These are phyloP conservation scores for Paracentrotus lividus DNA, from an alignment of 53 echinoderm and acorn worm species.

Conservation along the genomic window DNA sequence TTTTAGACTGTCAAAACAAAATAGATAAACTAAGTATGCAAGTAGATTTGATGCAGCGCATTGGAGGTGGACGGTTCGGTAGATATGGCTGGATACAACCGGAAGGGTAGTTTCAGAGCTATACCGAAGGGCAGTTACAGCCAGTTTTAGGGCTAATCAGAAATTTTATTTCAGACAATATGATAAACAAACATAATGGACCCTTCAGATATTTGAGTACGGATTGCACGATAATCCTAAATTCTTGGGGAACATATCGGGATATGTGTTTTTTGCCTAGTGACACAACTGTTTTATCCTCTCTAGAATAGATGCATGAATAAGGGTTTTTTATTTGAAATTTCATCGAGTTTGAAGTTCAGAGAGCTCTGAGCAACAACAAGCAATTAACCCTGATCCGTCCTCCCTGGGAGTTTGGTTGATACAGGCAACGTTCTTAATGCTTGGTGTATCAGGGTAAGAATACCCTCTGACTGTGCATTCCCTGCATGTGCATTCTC, in stretches of 20 bases:
- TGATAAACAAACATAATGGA: too few species aligned
- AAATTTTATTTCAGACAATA: too few species aligned
- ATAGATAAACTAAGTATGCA: too few species aligned
- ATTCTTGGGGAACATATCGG: background rate
- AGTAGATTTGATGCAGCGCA: too few species aligned
- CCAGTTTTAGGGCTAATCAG: too few species aligned
- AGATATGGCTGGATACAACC: too few species aligned
- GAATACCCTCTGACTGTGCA: background rate
- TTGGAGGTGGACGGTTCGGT: too few species aligned
- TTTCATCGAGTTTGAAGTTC: background rate
- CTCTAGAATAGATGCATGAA: slow-evolving; percentile 24
- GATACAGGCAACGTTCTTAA: background rate
- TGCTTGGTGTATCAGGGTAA: background rate
- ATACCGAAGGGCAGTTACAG: too few species aligned
- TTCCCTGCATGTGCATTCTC: slow-evolving; percentile 17
- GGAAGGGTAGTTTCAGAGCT: too few species aligned
- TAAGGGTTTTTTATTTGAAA: slow-evolving; percentile 19
- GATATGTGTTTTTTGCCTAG: background rate
- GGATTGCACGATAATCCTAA: too few species aligned
- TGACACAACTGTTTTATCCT: background rate
- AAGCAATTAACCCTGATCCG: background rate
- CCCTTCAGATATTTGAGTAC: too few species aligned
- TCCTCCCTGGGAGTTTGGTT: background rate
- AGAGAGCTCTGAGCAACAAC: background rate
- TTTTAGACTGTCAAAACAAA: too few species aligned